phyloP scores from a whole-genome alignment of 2,888 invertebrate species.

The Drosophila conformis region DNA sequence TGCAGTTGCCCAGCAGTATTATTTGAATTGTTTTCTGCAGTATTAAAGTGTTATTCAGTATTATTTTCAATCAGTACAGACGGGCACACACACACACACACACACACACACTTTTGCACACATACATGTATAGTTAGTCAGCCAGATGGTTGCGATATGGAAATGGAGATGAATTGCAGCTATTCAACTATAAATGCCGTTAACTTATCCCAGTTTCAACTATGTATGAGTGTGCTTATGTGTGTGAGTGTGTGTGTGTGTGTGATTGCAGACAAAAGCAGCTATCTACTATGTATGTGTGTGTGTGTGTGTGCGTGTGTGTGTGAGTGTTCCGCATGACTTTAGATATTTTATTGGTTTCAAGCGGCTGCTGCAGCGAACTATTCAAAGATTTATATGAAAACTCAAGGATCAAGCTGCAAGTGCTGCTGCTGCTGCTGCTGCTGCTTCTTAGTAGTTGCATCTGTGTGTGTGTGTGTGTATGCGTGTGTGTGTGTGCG shows the following conservation, averaged over 20 bases:
- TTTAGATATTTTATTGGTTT: constrained; percentile 57
- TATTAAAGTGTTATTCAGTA: constrained; percentile 11
- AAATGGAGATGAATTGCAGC: constrained; percentile 56
- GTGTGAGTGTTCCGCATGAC: constrained; percentile 37
- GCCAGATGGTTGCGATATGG: constrained; percentile 47
- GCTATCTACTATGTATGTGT: constrained; percentile 15
- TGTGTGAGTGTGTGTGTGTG: constrained; percentile 1
- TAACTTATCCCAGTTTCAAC: constrained; percentile 36
- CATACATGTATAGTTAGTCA: constrained; percentile 1
- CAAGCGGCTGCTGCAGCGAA: constrained; percentile 45
- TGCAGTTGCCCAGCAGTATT: constrained; percentile 4
- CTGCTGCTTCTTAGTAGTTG: constrained; percentile 38
- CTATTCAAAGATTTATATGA: constrained; percentile 73
- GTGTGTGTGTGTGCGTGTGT: constrained; percentile 3
- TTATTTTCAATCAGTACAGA: constrained; percentile 47
- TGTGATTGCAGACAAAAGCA: constrained; percentile 43
- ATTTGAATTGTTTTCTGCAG: background rate
- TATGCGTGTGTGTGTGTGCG: constrained; percentile 24
- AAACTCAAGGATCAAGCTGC: constrained; percentile 71
- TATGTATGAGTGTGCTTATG: constrained; percentile 2
- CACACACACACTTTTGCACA: background rate
- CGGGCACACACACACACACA: background rate
- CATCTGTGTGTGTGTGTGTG: constrained; percentile 21
- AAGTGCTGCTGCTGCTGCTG: constrained; percentile 40
- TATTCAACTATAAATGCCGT: constrained; percentile 56